Evolutionary conservation across 1,140 invertebrate species (phyloP).

Genomic region (Brachionus calyciflorus): DNA sequence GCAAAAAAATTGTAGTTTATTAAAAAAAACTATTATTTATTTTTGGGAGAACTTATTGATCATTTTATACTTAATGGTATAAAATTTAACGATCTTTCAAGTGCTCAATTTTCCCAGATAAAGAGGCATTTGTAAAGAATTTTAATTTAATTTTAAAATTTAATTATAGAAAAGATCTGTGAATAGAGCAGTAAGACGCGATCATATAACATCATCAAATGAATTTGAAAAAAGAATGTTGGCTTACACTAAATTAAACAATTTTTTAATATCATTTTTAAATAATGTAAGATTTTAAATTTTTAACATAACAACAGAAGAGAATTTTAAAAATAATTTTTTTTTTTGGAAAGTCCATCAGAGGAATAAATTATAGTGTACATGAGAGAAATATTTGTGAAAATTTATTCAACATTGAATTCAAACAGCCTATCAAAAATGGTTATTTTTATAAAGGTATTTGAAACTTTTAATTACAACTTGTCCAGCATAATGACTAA

Average conservation of each 20-base stretch:
- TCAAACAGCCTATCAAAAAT: slow-evolving; percentile 68
- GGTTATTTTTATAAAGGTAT: slow-evolving; percentile 77
- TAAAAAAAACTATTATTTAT: too few species aligned
- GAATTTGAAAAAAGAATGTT: slow-evolving; percentile 45
- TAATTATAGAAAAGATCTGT: background rate
- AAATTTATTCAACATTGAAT: slow-evolving; percentile 73
- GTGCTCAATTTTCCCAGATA: too few species aligned
- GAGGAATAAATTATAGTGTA: slow-evolving; percentile 32
- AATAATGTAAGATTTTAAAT: slow-evolving; percentile 68
- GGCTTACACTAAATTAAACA: slow-evolving; percentile 70
- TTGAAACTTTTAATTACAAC: background rate
- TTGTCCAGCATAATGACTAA: background rate
- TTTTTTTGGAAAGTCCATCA: background rate
- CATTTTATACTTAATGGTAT: too few species aligned
- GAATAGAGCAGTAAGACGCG: background rate
- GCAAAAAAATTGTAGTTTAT: too few species aligned
- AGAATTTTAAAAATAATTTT: background rate
- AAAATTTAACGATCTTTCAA: too few species aligned
- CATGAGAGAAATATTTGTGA: slow-evolving; percentile 73
- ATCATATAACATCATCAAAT: slow-evolving; percentile 48
- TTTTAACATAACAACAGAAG: slow-evolving; percentile 49
- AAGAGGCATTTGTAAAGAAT: too few species aligned
- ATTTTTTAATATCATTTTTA: slow-evolving; percentile 73
- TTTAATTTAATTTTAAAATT: too few species aligned
- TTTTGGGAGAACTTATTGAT: too few species aligned